phyloP scores from a whole-genome alignment of 2,888 invertebrate species.

The Epirrhoe tristata region DNA sequence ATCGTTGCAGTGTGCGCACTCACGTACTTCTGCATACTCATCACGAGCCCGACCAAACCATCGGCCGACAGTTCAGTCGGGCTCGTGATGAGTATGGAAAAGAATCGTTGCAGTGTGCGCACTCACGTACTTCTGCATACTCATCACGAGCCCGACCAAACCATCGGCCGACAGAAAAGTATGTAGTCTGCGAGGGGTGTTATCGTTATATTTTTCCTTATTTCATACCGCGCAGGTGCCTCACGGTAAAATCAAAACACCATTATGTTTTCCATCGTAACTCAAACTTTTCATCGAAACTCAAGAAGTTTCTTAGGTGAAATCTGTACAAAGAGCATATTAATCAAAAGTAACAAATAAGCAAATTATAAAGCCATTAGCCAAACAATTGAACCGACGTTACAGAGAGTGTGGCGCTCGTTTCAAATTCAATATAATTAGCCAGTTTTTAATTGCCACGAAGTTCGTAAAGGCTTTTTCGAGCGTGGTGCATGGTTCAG shows the following conservation, averaged over 20 bases:
- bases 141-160: too few relatives aligned
- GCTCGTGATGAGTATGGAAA: too few relatives aligned
- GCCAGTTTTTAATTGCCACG: conserved; percentile 36
- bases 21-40: too few relatives aligned
- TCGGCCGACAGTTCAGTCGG: too few relatives aligned
- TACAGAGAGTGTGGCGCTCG: conserved; percentile 23
- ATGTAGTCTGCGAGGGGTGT: too few relatives aligned
- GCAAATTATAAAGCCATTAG: conserved; percentile 26
- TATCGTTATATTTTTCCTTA: not conserved
- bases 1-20: too few relatives aligned
- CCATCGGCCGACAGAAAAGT: too few relatives aligned
- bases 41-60: too few relatives aligned
- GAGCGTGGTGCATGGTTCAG: not conserved
- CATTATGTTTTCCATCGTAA: not conserved
- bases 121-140: too few relatives aligned
- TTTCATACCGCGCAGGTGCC: not conserved
- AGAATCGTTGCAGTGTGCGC: too few relatives aligned
- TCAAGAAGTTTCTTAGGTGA: not conserved
- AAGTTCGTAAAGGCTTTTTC: conserved; percentile 23
- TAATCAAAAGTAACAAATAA: conserved; percentile 23
- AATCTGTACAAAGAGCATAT: conserved; percentile 7
- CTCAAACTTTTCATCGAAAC: not conserved
- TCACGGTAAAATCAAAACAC: not conserved
- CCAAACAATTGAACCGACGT: conserved; percentile 20
- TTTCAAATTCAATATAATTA: conserved; percentile 36